A percentile compares a stretch with the other conserved stretches of the same genome.
These are phyloP conservation scores for Alectura lathami DNA, from an alignment of 2,113 vertebrate genomes.

Conservation along the genomic window DNA sequence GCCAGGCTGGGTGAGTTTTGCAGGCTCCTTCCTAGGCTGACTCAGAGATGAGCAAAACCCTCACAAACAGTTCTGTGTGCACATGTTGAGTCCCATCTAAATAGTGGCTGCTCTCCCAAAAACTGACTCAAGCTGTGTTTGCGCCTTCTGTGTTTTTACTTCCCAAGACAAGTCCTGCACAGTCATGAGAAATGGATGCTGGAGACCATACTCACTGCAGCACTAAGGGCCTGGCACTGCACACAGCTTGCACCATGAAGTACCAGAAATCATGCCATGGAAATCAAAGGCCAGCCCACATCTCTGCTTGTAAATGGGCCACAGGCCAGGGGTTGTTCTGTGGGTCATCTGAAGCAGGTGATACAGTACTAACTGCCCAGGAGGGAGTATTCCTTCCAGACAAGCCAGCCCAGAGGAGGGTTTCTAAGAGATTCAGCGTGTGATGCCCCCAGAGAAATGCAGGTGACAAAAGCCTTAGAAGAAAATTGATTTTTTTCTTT, in stretches of 20 bases:
- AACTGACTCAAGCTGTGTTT: neutral
- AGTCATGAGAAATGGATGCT: neutral
- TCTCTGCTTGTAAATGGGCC: neutral
- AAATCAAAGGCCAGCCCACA: neutral
- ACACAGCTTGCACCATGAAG: neutral
- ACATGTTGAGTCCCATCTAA: neutral
- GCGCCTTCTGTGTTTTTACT: neutral
- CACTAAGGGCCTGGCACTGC: neutral
- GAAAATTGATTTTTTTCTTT: neutral
- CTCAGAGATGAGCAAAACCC: neutral
- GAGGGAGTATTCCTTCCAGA: neutral
- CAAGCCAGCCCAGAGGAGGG: neutral
- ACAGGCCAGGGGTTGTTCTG: neutral
- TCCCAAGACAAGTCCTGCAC: neutral
- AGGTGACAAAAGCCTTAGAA: neutral
- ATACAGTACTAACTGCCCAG: neutral
- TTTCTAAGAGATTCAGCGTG: neutral
- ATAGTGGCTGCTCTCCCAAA: accelerated
- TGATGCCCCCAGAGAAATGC: neutral
- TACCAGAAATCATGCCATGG: neutral
- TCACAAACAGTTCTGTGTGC: neutral
- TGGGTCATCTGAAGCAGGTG: neutral
- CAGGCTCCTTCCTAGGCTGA: neutral
- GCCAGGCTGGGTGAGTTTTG: conserved; percentile 10
- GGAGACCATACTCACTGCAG: neutral